Base-by-base conservation (phyloP, 2,888 invertebrate genomes). In the Heteromurus nitidus region DNA sequence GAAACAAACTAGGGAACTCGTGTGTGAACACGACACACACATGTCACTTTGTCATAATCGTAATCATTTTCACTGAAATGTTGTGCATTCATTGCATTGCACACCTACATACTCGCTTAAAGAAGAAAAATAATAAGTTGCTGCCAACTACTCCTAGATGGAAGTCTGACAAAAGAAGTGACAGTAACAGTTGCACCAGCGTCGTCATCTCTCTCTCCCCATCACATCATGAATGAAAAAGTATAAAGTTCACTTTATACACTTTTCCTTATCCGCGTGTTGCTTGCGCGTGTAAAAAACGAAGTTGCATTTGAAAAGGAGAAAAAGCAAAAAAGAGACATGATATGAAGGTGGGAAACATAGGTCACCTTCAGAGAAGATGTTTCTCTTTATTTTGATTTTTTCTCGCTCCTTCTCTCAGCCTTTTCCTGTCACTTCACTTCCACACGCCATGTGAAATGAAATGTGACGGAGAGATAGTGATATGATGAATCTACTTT, bases 181-280 rank as follows among this genome's bases (percentile, higher is more conserved):
- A 76, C 76, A 76, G 76, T 68, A 76, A 36, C 68, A 76, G 76
- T 76, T 76, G 76, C 60, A 67, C 68, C 28, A 30, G 58, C 76
- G 68, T 68, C 60, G 47, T 36, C n/a, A n/a, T n/a, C n/a, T n/a
- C n/a, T n/a, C n/a, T n/a, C 65, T 47, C 36, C 26, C 60, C 65
- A 73, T n/a, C n/a, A 30, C 62, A 62, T 73, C 73, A 60, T 20
- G 73, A 28, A 69, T 69, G 69, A 69, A 31, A 31, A 24, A n/a
- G 28, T n/a, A n/a, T n/a, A n/a, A n/a, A n/a, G n/a, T n/a, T n/a
- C n/a, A n/a, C n/a, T n/a, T n/a, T n/a, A n/a, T n/a, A n/a, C n/a
- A n/a, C n/a, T n/a, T n/a, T n/a, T n/a, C n/a, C n/a, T n/a, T n/a
- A n/a, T n/a, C 1, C 13, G 13, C 13, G 30, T 18, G 18, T 16